A percentile compares a stretch with the other conserved stretches of the same genome.
Evolutionary conservation across 2,797 vertebrate genomes (phyloP).

Genomic region (Mus spretus): DNA sequence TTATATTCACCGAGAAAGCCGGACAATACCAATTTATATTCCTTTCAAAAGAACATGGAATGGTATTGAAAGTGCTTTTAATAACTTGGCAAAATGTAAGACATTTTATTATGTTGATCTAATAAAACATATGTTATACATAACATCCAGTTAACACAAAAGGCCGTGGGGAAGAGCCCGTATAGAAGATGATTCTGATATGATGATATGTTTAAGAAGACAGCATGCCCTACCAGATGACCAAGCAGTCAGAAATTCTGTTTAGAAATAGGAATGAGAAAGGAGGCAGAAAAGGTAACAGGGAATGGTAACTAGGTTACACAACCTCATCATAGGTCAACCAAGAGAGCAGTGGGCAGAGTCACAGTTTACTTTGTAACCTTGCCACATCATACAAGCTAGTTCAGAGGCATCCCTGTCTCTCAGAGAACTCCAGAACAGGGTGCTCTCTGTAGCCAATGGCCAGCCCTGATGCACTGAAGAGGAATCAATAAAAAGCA

Average conservation of each 20-base stretch:
- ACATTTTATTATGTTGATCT: not conserved
- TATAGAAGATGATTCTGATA: not conserved
- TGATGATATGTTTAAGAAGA: not conserved
- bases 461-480: not conserved
- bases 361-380: not conserved
- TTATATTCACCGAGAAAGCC: not conserved
- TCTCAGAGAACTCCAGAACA: not conserved
- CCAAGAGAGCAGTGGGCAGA: not conserved
- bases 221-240: not conserved
- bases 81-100: not conserved
- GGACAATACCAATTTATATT: not conserved
- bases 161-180: not conserved
- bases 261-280: conserved; percentile 42
- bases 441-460: not conserved
- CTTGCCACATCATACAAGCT: not conserved
- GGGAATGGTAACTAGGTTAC: not conserved
- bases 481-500: not conserved
- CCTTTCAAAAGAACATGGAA: not conserved
- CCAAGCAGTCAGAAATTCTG: not conserved
- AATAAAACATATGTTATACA: not conserved
- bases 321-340: not conserved
- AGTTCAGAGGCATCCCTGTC: not conserved
- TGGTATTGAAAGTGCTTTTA: not conserved
- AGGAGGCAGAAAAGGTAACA: not conserved
- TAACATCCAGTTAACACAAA: not conserved